Evolutionary conservation across 53 echinoderm and acorn worm genomes (phyloP).

Genomic region (Glandiceps talaboti): DNA sequence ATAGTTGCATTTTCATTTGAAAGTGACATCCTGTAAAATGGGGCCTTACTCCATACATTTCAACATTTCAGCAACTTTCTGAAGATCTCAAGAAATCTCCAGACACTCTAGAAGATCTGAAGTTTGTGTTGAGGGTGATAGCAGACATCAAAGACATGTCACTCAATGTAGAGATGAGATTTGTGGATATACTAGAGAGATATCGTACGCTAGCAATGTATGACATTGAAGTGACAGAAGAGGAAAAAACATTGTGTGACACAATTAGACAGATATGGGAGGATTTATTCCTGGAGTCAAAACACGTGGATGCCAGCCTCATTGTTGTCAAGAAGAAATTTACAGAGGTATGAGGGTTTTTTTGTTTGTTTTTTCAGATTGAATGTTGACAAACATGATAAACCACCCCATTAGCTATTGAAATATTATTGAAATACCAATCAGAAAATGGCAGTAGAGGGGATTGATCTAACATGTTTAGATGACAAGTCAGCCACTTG

Average conservation of each 20-base stretch:
- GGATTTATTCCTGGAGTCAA: slow-evolving; percentile 84
- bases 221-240: slow-evolving; percentile 46
- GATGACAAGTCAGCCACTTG: no score
- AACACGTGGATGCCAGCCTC: slow-evolving; percentile 94
- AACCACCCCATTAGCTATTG: no score
- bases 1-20: no score
- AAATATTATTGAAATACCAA: no score
- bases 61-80: slow-evolving; percentile 45
- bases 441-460: no score
- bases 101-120: slow-evolving; percentile 90
- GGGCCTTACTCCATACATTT: no score
- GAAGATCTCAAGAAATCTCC: slow-evolving; percentile 80
- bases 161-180: slow-evolving; percentile 86
- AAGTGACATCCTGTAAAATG: no score
- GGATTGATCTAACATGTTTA: no score
- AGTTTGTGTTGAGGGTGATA: slow-evolving; percentile 89
- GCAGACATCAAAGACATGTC: slow-evolving; percentile 90
- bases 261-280: slow-evolving; percentile 82
- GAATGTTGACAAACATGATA: no score
- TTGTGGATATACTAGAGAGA: slow-evolving; percentile 87
- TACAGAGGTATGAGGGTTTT: slow-evolving; percentile 57
- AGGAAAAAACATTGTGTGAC: slow-evolving; percentile 64
- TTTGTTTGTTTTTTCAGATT: no score
- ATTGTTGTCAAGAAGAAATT: slow-evolving; percentile 98
- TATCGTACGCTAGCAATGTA: slow-evolving; percentile 94